Conservation (phyloP, 2,797 vertebrate genomes). For the Tauraco hartlaubi region DNA sequence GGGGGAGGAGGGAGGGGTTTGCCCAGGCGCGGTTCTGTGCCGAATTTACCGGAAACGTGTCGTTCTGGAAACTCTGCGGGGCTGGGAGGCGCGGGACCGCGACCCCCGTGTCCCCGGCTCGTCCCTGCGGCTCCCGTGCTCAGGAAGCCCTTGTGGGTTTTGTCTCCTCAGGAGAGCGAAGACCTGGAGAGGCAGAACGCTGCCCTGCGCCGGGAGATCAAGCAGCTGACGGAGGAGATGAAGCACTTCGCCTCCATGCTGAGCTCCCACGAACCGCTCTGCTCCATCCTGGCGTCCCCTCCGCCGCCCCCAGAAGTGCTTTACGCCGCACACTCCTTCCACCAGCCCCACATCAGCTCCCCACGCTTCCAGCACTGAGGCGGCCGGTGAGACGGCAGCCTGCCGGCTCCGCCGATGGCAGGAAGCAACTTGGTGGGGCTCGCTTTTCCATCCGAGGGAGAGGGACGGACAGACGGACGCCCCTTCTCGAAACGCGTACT, state of each 20-base stretch:
- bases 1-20: slow-evolving; percentile 63
- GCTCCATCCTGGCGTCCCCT: slow-evolving; percentile 84
- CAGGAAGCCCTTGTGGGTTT: neutral
- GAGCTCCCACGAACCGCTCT: slow-evolving; percentile 92
- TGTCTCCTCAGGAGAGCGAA: slow-evolving; percentile 90
- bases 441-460: neutral
- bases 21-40: slow-evolving; percentile 63
- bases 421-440: neutral
- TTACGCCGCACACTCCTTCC: slow-evolving; percentile 87
- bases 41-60: slow-evolving; percentile 74
- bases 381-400: neutral
- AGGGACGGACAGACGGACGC: neutral
- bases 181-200: slow-evolving; percentile 94
- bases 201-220: slow-evolving; percentile 93
- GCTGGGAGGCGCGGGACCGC: neutral
- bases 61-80: slow-evolving; percentile 77
- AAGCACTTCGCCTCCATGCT: slow-evolving; percentile 92
- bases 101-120: neutral
- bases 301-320: slow-evolving; percentile 85
- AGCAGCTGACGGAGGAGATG: slow-evolving; percentile 92
- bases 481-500: slow-evolving; percentile 2
- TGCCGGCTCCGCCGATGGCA: neutral
- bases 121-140: neutral
- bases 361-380: slow-evolving; percentile 93
- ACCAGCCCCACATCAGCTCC: slow-evolving; percentile 89